A percentile compares a stretch with the other conserved stretches of the same genome.
phyloP scores from a whole-genome alignment of 2,888 invertebrate genomes.

The Sialis lutaria region DNA sequence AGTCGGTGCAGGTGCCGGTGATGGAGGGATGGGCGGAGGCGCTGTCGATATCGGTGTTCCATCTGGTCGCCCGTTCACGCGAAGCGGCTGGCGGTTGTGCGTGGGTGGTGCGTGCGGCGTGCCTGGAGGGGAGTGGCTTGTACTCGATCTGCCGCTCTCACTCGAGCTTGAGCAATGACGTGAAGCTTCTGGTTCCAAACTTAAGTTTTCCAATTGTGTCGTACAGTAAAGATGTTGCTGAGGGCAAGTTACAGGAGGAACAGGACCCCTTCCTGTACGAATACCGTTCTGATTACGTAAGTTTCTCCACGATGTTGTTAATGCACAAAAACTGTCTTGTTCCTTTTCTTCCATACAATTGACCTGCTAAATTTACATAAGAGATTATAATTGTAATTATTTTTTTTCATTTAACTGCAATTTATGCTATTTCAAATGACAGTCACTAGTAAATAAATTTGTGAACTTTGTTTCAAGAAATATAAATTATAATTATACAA shows the following conservation, averaged over 20 bases:
- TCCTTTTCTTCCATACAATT: conserved; percentile 4
- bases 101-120: conserved; percentile 31
- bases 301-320: conserved; percentile 1
- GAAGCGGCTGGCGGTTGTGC: conserved; percentile 3
- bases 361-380: conserved; percentile 1
- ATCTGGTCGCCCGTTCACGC: conserved; percentile 17
- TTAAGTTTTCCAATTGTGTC: conserved; percentile 29
- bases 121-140: conserved; percentile 36
- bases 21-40: conserved; percentile 27
- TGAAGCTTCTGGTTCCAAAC: conserved; percentile 28
- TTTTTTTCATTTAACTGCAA: background rate
- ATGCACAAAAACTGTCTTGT: background rate
- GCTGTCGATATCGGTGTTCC: conserved; percentile 22
- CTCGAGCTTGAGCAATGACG: conserved; percentile 33
- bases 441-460: too few relatives aligned
- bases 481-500: too few relatives aligned
- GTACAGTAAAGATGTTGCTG: conserved; percentile 10
- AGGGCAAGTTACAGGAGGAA: conserved; percentile 2
- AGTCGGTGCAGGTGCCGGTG: conserved; percentile 15
- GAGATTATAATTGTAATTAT: background rate
- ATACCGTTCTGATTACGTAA: conserved; percentile 3
- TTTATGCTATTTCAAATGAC: too few relatives aligned
- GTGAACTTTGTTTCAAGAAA: too few relatives aligned
- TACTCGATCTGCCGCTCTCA: conserved; percentile 30
- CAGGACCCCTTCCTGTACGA: background rate